phyloP scores from a whole-genome alignment of 2,113 vertebrate species.

The Sclerurus mexicanus region DNA sequence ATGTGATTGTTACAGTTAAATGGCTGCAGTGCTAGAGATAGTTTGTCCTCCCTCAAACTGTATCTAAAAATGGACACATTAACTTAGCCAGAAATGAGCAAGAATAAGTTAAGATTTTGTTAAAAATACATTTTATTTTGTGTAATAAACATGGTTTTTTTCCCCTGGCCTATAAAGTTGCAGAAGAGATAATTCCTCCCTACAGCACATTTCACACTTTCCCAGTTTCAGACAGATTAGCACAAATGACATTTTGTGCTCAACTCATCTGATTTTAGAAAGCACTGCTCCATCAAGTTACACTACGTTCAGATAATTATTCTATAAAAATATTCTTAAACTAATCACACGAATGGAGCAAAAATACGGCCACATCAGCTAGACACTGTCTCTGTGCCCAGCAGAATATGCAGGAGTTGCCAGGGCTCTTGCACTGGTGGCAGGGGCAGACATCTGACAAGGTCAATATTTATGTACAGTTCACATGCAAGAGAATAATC shows the following conservation, averaged over 20 bases:
- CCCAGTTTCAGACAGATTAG: conserved; percentile 49
- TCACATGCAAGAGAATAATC: neutral
- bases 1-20: conserved; percentile 47
- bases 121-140: neutral
- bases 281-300: conserved; percentile 34
- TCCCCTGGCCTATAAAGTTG: neutral
- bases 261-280: conserved; percentile 43
- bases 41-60: neutral
- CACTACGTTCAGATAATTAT: neutral
- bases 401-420: neutral
- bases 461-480: neutral
- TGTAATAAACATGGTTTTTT: neutral
- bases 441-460: neutral
- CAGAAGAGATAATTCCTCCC: conserved; percentile 41
- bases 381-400: neutral
- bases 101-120: neutral
- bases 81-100: neutral
- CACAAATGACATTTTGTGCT: conserved; percentile 20
- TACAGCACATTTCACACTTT: conserved; percentile 44
- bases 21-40: conserved; percentile 18
- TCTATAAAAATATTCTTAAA: conserved; percentile 29
- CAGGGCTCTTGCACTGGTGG: neutral
- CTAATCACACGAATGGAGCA: neutral
- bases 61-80: neutral
- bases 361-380: neutral